Evolutionary conservation across 2,888 invertebrate genomes (phyloP), one percentile per base, ranked within the genome.

Genomic region (Tenthredo notha): DNA sequence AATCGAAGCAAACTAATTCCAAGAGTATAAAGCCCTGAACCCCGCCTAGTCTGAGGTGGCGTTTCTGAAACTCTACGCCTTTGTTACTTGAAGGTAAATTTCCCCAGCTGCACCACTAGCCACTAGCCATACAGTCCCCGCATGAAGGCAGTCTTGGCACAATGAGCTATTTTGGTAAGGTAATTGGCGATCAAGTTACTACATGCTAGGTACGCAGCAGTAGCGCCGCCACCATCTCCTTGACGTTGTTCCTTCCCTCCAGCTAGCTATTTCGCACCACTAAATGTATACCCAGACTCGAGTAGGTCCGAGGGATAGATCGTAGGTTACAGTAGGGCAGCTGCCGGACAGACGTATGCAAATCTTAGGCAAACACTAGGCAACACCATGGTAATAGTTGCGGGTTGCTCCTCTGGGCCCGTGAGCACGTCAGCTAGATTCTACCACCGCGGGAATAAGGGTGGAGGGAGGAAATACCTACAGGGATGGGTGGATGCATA

Each of bases 271-370:
- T 18, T n/a, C 7, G 6, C 7, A 70, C 33, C 33, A 18, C 70
- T 70, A 70, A 29, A 70, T 25, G 25, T 61, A 70, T 72, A 72
- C 72, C n/a, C 12, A 40, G 40, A 61, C 37, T 37, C 15, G 70
- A 33, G 67, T 67, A 37, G 37, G 70, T 25, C 37, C 33, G 70
- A 37, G 54, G 54, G 18, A 9, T 9, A 25, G 61, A 25, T 25
- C 61, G 61, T 25, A 61, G 61, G 61, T 61, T 61, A 61, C 61
- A 25, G 61, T 18, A 12, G 43, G 29, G 12, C 72, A 74, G n/a
- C 40, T 25, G 88, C 89, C 87, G 89, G 90, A 91, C 91, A 92
- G 92, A 91, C 93, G 89, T 92, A 93, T 93, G 92, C 93, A 93
- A 93, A 93, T 93, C 90, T 90, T 90, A 89, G 87, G 87, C 89